These are phyloP conservation scores for Dipodomys ordii DNA, from an alignment of 2,113 vertebrate genomes.

Conservation along the genomic window DNA sequence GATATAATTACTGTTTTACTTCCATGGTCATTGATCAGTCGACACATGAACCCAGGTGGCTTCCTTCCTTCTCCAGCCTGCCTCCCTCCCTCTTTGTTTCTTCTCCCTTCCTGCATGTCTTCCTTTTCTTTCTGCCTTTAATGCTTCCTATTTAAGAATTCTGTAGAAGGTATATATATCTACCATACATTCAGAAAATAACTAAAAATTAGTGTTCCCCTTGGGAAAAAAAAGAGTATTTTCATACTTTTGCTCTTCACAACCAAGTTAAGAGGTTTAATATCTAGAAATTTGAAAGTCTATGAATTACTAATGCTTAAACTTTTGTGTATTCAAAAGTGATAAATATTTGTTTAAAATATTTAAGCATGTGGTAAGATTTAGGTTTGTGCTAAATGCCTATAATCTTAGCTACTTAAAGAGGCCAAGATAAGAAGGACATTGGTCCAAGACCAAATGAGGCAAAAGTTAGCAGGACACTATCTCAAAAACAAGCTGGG, in stretches of 20 bases:
- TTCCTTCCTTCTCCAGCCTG: not conserved
- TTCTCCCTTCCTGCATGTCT: not conserved
- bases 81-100: too few species aligned
- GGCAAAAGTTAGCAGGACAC: too few species aligned
- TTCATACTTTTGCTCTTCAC: constrained; percentile 24
- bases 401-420: too few species aligned
- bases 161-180: not conserved
- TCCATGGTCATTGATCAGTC: not conserved
- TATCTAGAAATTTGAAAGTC: not conserved
- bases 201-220: not conserved
- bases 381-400: too few species aligned
- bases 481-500: too few species aligned
- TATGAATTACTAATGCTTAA: not conserved
- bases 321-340: not conserved
- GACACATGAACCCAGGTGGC: not conserved
- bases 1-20: too few species aligned
- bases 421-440: too few species aligned
- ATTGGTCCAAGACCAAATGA: too few species aligned
- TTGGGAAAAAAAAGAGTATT: not conserved
- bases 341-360: not conserved
- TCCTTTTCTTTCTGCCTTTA: not conserved
- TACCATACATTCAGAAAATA: not conserved
- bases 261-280: not conserved
- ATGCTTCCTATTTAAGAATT: not conserved
- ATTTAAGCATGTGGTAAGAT: not conserved